These are phyloP conservation scores for Merops nubicus DNA, from an alignment of 2,113 vertebrate genomes.

Conservation along the genomic window DNA sequence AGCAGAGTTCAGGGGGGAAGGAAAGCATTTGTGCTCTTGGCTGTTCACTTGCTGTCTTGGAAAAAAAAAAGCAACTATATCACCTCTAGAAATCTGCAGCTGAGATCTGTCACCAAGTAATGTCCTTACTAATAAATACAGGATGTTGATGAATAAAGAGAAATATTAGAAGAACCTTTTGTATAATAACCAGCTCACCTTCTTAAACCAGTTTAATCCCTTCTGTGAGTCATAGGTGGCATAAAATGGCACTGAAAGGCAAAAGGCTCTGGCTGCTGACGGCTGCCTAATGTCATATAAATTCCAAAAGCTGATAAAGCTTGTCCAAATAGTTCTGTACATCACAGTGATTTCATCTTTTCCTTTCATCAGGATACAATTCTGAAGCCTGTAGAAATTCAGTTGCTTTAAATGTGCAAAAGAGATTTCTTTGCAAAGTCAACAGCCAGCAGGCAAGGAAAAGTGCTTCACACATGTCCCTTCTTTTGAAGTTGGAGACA, in stretches of 20 bases:
- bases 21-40: slow-evolving; percentile 59
- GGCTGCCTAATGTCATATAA: not conserved
- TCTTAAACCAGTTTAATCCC: not conserved
- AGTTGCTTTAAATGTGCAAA: not conserved
- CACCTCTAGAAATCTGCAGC: slow-evolving; percentile 49
- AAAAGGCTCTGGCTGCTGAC: not conserved
- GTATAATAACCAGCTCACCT: not conserved
- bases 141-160: slow-evolving; percentile 35
- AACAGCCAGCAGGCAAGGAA: not conserved
- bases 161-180: not conserved
- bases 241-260: not conserved
- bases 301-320: not conserved
- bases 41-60: slow-evolving; percentile 46
- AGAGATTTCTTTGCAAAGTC: not conserved
- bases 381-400: not conserved
- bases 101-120: slow-evolving; percentile 52
- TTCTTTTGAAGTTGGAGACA: not conserved
- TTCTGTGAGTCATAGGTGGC: not conserved
- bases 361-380: not conserved
- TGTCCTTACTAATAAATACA: slow-evolving; percentile 58
- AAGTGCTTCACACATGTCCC: not conserved
- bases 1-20: slow-evolving; percentile 33
- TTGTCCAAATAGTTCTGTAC: not conserved
- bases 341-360: not conserved
- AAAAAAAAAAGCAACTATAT: slow-evolving; percentile 42